These are phyloP conservation scores for Dromiciops gliroides DNA, from an alignment of 2,113 vertebrate genomes.

Conservation along the genomic window DNA sequence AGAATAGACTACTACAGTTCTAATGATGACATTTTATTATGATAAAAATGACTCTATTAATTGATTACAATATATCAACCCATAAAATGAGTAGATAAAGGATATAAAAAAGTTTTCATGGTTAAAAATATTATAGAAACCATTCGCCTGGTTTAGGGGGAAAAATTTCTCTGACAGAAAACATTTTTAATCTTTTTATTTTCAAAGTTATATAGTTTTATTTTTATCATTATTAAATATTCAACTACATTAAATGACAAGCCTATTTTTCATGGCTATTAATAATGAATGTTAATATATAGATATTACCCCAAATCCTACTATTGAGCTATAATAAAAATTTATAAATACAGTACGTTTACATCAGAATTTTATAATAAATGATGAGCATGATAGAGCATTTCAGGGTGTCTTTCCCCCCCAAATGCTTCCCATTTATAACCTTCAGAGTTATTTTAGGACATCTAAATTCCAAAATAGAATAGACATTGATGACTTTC, in stretches of 20 bases:
- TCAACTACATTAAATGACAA: constrained; percentile 13
- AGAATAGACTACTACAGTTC: constrained; percentile 59
- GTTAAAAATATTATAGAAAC: constrained; percentile 27
- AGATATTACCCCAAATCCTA: constrained; percentile 44
- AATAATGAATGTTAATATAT: neutral
- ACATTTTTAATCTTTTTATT: constrained; percentile 37
- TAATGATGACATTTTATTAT: constrained; percentile 75
- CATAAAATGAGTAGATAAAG: constrained; percentile 64
- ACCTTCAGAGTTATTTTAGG: constrained; percentile 73
- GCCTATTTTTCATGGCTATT: constrained; percentile 36
- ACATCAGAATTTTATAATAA: constrained; percentile 50
- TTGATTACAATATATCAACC: constrained; percentile 75
- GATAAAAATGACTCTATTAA: constrained; percentile 79
- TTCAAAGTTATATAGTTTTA: constrained; percentile 24
- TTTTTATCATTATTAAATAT: constrained; percentile 34
- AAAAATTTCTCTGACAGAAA: constrained; percentile 23
- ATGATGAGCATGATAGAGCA: constrained; percentile 46
- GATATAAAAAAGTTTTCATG: constrained; percentile 58
- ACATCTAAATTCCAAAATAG: constrained; percentile 50
- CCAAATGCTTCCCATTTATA: constrained; percentile 45
- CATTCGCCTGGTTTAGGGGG: constrained; percentile 45
- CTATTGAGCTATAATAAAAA: constrained; percentile 44
- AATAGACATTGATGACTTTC: constrained; percentile 52
- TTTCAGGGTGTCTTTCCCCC: constrained; percentile 36
- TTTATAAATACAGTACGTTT: constrained; percentile 14